These are phyloP conservation scores for Sitobion miscanthi DNA, from an alignment of 1,140 invertebrate species.

Conservation along the genomic window DNA sequence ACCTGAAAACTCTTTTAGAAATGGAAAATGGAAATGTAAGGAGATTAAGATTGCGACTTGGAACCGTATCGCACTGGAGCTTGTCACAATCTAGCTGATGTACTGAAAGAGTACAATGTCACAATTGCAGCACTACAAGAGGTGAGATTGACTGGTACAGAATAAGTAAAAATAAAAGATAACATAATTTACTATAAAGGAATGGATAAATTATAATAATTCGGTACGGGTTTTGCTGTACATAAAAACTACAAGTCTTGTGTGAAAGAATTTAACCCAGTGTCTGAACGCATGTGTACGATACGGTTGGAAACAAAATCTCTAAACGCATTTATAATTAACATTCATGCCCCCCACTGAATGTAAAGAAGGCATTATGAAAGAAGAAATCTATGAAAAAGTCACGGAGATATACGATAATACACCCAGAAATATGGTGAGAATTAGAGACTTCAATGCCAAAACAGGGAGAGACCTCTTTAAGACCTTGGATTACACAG, in stretches of 20 bases:
- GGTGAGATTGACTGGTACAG: too few species aligned
- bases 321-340: background rate
- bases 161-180: too few species aligned
- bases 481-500: background rate
- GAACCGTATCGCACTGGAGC: too few species aligned
- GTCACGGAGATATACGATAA: background rate
- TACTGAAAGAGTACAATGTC: too few species aligned
- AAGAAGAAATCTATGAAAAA: background rate
- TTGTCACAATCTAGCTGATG: too few species aligned
- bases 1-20: too few species aligned
- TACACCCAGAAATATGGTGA: background rate
- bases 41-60: too few species aligned
- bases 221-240: too few species aligned
- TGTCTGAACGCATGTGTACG: constrained; percentile 6
- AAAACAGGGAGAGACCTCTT: background rate
- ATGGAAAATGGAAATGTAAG: too few species aligned
- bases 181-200: too few species aligned
- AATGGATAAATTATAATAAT: too few species aligned
- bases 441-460: background rate
- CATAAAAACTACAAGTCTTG: background rate
- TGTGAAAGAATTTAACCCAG: constrained; percentile 26
- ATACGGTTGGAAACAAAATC: background rate
- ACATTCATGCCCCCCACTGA: background rate
- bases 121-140: too few species aligned
- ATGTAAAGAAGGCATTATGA: background rate